These are phyloP conservation scores for Cistogaster globosa DNA, from an alignment of 2,888 invertebrate species.

Conservation along the genomic window DNA sequence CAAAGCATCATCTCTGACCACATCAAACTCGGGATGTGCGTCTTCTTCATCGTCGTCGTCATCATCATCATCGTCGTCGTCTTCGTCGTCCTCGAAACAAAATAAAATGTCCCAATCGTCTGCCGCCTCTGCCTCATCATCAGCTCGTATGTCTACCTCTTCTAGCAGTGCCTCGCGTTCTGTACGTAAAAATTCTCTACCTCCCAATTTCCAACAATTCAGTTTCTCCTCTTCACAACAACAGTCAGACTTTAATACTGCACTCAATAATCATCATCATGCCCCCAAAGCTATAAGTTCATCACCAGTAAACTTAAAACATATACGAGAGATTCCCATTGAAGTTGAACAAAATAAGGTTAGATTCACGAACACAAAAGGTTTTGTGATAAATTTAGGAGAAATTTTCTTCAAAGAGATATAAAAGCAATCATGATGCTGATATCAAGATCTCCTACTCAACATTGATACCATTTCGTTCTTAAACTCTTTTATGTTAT, in stretches of 20 bases:
- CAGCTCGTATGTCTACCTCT: slow-evolving; percentile 75
- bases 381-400: slow-evolving; percentile 28
- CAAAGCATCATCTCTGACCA: slow-evolving; percentile 42
- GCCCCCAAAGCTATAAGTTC: slow-evolving; percentile 66
- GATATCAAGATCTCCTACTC: not conserved
- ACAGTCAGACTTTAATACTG: slow-evolving; percentile 38
- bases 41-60: slow-evolving; percentile 45
- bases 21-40: slow-evolving; percentile 70
- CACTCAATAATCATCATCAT: slow-evolving; percentile 62
- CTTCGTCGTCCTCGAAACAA: slow-evolving; percentile 49
- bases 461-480: not conserved
- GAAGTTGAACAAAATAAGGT: slow-evolving; percentile 82
- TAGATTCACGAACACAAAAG: slow-evolving; percentile 25
- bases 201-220: slow-evolving; percentile 77
- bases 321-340: slow-evolving; percentile 82
- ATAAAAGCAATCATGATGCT: not conserved
- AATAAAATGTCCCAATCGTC: slow-evolving; percentile 72
- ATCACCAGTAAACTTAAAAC: slow-evolving; percentile 69
- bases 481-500: not conserved
- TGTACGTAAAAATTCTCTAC: slow-evolving; percentile 80
- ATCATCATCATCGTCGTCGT: slow-evolving; percentile 63
- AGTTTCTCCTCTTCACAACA: slow-evolving; percentile 66
- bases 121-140: slow-evolving; percentile 76
- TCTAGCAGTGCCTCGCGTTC: slow-evolving; percentile 74
- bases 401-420: not conserved